Percentiles rank a stretch among this genome's conserved stretches.
phyloP scores from a whole-genome alignment of 2,888 invertebrate species.

The Neuroscelio doddi region DNA sequence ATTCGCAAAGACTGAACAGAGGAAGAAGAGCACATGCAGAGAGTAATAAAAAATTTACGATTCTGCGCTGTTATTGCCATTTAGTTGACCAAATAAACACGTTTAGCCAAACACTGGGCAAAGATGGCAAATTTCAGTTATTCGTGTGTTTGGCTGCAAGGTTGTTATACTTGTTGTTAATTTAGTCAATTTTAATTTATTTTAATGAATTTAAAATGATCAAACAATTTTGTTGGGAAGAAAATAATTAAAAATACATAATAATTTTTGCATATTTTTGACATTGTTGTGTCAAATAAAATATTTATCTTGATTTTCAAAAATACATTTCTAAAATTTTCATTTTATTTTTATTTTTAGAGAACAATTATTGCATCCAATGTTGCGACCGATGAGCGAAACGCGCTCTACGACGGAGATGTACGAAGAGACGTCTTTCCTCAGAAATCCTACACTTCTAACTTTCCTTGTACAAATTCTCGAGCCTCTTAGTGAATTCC shows the following conservation, averaged over 20 bases:
- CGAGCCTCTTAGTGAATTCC: slow-evolving; percentile 90
- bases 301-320: no score
- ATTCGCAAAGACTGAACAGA: slow-evolving; percentile 65
- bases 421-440: slow-evolving; percentile 97
- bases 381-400: slow-evolving; percentile 92
- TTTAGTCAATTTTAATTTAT: slow-evolving; percentile 27
- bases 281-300: no score
- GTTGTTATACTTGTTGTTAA: no score
- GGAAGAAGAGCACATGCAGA: slow-evolving; percentile 59
- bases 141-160: slow-evolving; percentile 95
- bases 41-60: slow-evolving; percentile 72
- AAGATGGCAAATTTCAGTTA: slow-evolving; percentile 98
- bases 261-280: no score
- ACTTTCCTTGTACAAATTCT: slow-evolving; percentile 93
- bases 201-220: not conserved
- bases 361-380: slow-evolving; percentile 90
- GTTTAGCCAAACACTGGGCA: slow-evolving; percentile 90
- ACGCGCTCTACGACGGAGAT: slow-evolving; percentile 92
- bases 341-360: slow-evolving; percentile 73
- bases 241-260: not conserved
- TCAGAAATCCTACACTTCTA: slow-evolving; percentile 88
- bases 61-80: slow-evolving; percentile 91
- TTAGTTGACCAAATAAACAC: slow-evolving; percentile 91
- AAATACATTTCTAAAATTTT: no score
- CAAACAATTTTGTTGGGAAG: slow-evolving; percentile 7